Percentiles rank a stretch among this genome's conserved stretches.
phyloP scores from a whole-genome alignment of 2,888 invertebrate genomes.

The Notocelia uddmanniana region DNA sequence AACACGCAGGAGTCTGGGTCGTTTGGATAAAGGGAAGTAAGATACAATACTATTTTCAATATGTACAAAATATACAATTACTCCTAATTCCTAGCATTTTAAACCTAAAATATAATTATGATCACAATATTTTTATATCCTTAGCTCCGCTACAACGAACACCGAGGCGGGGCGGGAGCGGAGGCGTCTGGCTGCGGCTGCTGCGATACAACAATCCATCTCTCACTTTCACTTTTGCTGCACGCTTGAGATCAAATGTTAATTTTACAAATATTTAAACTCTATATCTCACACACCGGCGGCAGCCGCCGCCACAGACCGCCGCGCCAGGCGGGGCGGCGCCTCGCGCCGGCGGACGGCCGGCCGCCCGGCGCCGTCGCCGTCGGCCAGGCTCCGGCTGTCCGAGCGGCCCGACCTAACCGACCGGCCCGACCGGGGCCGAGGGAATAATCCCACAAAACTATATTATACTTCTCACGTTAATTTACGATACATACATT shows the following conservation, averaged over 20 bases:
- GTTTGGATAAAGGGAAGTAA: slow-evolving; percentile 85
- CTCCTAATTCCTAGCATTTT: slow-evolving; percentile 78
- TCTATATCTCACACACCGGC: slow-evolving; percentile 80
- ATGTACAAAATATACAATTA: slow-evolving; percentile 87
- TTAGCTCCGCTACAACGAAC: slow-evolving; percentile 74
- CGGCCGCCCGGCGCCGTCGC: slow-evolving; percentile 26
- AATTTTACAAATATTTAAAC: slow-evolving; percentile 82
- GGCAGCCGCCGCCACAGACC: slow-evolving; percentile 67
- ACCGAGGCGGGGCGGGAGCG: slow-evolving; percentile 61
- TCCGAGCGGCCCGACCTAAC: neutral
- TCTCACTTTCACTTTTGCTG: slow-evolving; percentile 81
- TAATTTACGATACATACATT: slow-evolving; percentile 53
- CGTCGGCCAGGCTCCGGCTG: slow-evolving; percentile 44
- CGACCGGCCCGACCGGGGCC: neutral
- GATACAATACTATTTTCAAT: slow-evolving; percentile 86
- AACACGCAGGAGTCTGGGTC: slow-evolving; percentile 86
- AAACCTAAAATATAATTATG: slow-evolving; percentile 84
- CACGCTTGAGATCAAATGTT: slow-evolving; percentile 86
- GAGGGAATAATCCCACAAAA: slow-evolving; percentile 64
- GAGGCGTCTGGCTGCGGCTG: slow-evolving; percentile 66
- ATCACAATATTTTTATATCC: slow-evolving; percentile 85
- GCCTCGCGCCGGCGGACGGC: slow-evolving; percentile 23
- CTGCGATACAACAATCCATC: slow-evolving; percentile 74
- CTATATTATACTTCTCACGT: slow-evolving; percentile 83
- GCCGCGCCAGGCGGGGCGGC: slow-evolving; percentile 43